Evolutionary conservation across 1,140 invertebrate species (phyloP).

Genomic region (Hycleus phaleratus): DNA sequence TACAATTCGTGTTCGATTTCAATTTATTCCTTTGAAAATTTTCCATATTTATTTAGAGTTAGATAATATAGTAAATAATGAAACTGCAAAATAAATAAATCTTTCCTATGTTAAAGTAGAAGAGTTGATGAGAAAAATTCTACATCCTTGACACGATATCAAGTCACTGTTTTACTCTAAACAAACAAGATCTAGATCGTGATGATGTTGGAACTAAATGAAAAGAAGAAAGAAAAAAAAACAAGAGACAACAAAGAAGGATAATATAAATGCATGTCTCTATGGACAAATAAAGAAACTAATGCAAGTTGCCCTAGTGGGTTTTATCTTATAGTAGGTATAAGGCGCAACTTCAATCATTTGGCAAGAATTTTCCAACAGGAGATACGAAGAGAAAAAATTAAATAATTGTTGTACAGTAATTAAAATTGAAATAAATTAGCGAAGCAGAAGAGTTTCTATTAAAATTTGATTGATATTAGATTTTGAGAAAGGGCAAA

Average conservation of each 20-base stretch:
- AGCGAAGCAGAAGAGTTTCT: too few species aligned
- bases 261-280: constrained; percentile 24
- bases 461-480: too few species aligned
- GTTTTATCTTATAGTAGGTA: neutral
- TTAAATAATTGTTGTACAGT: too few species aligned
- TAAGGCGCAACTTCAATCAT: neutral
- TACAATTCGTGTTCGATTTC: neutral
- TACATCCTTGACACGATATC: too few species aligned
- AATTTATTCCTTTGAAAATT: neutral
- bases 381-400: too few species aligned
- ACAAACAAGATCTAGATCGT: neutral
- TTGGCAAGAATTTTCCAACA: too few species aligned
- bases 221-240: constrained; percentile 1
- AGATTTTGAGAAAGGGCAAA: too few species aligned
- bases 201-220: neutral
- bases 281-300: constrained; percentile 21
- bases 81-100: neutral
- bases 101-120: neutral
- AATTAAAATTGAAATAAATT: too few species aligned
- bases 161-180: too few species aligned
- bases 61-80: neutral
- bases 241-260: constrained; percentile 16
- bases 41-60: neutral
- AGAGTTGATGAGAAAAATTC: constrained; percentile 9
- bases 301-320: constrained; percentile 10